These are phyloP conservation scores for Achlya flavicornis DNA, from an alignment of 2,888 invertebrate species.

Conservation along the genomic window DNA sequence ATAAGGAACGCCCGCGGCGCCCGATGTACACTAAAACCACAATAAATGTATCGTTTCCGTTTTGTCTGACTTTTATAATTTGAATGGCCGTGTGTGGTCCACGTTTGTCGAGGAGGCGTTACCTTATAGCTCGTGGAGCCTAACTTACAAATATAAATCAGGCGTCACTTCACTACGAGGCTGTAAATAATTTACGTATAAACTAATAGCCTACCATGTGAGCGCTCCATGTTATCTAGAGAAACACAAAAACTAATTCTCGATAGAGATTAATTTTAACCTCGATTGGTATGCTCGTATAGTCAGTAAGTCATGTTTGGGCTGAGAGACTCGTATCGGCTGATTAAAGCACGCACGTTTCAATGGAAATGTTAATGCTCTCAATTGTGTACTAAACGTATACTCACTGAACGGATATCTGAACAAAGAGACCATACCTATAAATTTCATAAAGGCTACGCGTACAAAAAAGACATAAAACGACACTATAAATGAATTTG, in stretches of 20 bases:
- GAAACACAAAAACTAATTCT: constrained; percentile 34
- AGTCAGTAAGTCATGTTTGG: constrained; percentile 39
- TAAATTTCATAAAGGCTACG: constrained; percentile 64
- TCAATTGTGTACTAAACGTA: constrained; percentile 78
- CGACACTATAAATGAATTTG: constrained; percentile 66
- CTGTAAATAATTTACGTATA: constrained; percentile 35
- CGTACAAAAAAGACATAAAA: constrained; percentile 63
- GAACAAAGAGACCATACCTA: constrained; percentile 70
- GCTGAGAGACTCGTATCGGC: constrained; percentile 53
- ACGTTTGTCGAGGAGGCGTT: constrained; percentile 60
- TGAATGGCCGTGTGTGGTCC: constrained; percentile 76
- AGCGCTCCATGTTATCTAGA: constrained; percentile 17
- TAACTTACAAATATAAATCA: constrained; percentile 70
- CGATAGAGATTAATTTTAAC: constrained; percentile 24
- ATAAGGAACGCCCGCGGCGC: constrained; percentile 75
- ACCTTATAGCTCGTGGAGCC: constrained; percentile 57
- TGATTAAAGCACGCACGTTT: constrained; percentile 60
- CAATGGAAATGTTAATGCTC: constrained; percentile 68
- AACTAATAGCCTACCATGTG: constrained; percentile 35
- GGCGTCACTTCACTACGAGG: constrained; percentile 42
- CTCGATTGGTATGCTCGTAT: constrained; percentile 31
- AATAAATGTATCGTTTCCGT: constrained; percentile 79
- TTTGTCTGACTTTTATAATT: constrained; percentile 76
- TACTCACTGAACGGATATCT: constrained; percentile 52
- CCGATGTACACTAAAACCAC: constrained; percentile 59